Conservation (phyloP, 2,888 invertebrate species). For the Ditylenchus weischeri region DNA sequence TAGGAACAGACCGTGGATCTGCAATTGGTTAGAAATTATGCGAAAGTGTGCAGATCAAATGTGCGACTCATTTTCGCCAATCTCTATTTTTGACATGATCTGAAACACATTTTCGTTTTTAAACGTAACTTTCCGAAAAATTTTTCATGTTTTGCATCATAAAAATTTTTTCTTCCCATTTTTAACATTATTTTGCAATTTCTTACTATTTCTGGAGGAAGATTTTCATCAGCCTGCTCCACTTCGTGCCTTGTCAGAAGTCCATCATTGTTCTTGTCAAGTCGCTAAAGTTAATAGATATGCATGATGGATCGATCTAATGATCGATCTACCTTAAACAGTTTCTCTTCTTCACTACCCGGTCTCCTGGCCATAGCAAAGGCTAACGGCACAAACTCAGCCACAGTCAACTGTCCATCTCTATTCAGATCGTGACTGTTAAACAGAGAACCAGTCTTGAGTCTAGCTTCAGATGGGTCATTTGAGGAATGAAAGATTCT, state of each 20-base stretch:
- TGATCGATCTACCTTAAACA: slow-evolving; percentile 42
- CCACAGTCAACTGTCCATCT: slow-evolving; percentile 24
- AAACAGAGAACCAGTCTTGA: slow-evolving; percentile 8
- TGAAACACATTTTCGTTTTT: no score
- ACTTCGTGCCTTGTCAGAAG: slow-evolving; percentile 33
- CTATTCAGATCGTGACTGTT: slow-evolving; percentile 19
- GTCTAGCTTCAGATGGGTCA: slow-evolving; percentile 6
- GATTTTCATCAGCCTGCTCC: slow-evolving; percentile 25
- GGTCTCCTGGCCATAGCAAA: slow-evolving; percentile 47
- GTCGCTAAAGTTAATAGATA: slow-evolving; percentile 29
- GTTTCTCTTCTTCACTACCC: slow-evolving; percentile 40
- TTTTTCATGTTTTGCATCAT: no score
- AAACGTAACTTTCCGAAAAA: no score
- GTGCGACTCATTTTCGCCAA: no score
- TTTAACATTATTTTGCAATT: no score
- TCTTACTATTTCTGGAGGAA: slow-evolving; percentile 40
- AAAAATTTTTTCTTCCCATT: no score
- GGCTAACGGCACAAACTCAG: slow-evolving; percentile 52
- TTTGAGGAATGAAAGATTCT: slow-evolving; percentile 15
- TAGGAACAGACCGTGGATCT: slow-evolving; percentile 41
- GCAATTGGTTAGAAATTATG: no score
- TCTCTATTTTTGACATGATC: no score
- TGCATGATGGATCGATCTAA: background rate
- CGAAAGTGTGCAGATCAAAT: no score
- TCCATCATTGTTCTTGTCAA: slow-evolving; percentile 48